Conservation (phyloP, 2,797 vertebrate species). For the Channa striata region DNA sequence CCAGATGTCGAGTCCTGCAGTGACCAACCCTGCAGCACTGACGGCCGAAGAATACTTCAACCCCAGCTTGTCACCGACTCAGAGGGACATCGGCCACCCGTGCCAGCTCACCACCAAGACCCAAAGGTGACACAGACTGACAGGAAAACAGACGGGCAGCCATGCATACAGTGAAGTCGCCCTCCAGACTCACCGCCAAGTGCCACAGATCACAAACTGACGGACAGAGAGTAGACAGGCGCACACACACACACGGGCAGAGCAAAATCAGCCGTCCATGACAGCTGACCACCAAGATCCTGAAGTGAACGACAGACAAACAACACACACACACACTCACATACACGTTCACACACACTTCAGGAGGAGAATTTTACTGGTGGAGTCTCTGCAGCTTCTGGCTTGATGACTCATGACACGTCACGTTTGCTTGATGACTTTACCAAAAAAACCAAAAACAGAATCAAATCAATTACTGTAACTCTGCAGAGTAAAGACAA, state of each 20-base stretch:
- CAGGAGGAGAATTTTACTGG: conserved; percentile 9
- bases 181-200: conserved; percentile 23
- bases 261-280: neutral
- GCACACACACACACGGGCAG: neutral
- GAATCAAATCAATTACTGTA: no score
- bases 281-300: conserved; percentile 16
- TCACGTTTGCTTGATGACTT: conserved; percentile 21
- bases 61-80: conserved; percentile 87
- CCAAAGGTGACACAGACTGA: conserved; percentile 88
- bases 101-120: conserved; percentile 99
- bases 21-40: conserved; percentile 91
- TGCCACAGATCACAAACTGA: conserved; percentile 53
- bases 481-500: no score
- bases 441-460: conserved; percentile 11
- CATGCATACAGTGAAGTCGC: neutral
- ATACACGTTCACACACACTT: neutral
- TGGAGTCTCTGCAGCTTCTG: conserved; percentile 25
- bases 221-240: conserved; percentile 1
- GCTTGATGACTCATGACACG: conserved; percentile 41
- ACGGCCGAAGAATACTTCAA: conserved; percentile 98
- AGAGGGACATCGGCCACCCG: conserved; percentile 93
- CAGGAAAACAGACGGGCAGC: conserved; percentile 27
- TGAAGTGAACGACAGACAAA: conserved; percentile 13
- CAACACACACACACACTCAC: neutral
- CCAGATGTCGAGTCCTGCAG: conserved; percentile 89